Conservation (phyloP, 2,113 vertebrate species). For the Mobula hypostoma region DNA sequence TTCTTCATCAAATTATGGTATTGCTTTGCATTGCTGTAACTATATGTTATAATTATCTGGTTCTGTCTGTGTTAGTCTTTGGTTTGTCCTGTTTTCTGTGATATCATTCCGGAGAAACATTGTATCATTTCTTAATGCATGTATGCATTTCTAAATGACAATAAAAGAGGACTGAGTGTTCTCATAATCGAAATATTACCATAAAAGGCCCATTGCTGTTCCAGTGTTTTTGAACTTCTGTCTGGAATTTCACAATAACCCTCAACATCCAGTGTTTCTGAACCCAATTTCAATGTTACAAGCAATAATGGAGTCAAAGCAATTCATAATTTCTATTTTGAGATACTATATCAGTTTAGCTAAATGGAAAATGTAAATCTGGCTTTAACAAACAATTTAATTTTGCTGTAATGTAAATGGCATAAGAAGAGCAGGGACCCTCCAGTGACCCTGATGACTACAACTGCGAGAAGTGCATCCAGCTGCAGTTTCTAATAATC, state of each 20-base stretch:
- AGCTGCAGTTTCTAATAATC: no score
- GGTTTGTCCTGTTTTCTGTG: no score
- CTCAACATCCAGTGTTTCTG: background rate
- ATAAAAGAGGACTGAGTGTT: no score
- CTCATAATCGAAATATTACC: background rate
- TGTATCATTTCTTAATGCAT: no score
- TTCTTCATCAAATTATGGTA: no score
- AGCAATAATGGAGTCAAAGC: background rate
- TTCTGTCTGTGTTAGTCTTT: no score
- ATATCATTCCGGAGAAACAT: no score
- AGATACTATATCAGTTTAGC: background rate
- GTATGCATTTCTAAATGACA: no score
- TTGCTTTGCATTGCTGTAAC: no score
- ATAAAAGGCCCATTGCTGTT: background rate
- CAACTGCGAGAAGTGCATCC: no score
- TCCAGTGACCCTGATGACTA: no score
- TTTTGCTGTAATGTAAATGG: background rate
- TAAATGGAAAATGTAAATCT: background rate
- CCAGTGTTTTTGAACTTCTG: background rate
- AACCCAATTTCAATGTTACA: background rate
- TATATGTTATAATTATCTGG: no score
- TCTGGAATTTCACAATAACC: background rate
- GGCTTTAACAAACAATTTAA: background rate
- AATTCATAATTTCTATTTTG: background rate
- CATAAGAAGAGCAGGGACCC: background rate